Evolutionary conservation across 2,113 vertebrate genomes (phyloP).

Genomic region (Pangasianodon hypophthalmus): DNA sequence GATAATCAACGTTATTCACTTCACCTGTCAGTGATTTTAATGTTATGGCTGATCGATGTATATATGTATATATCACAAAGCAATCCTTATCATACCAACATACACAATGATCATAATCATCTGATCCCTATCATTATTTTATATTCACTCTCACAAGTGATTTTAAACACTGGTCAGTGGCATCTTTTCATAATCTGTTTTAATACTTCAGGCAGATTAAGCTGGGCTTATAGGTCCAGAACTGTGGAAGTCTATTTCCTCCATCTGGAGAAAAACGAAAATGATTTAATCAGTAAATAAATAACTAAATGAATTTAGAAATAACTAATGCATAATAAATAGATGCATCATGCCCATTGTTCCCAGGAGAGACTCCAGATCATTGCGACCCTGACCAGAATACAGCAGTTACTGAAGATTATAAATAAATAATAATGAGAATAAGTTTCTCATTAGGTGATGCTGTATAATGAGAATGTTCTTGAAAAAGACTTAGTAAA

Average conservation of each 20-base stretch:
- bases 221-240: neutral
- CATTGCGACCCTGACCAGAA: neutral
- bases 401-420: neutral
- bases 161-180: too few species aligned
- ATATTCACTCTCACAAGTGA: neutral
- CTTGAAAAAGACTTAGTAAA: too few species aligned
- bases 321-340: neutral
- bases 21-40: too few species aligned
- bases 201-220: neutral
- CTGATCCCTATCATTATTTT: neutral
- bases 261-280: neutral
- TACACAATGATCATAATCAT: too few species aligned
- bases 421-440: conserved; percentile 3
- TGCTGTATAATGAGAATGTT: too few species aligned
- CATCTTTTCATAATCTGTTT: neutral
- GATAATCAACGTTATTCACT: too few species aligned
- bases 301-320: neutral
- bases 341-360: neutral
- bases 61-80: too few species aligned
- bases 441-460: neutral
- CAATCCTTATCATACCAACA: too few species aligned
- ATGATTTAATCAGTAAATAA: neutral
- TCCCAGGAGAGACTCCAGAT: neutral
- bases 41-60: too few species aligned
- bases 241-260: neutral